These are phyloP conservation scores for Leptopilina myrica DNA, from an alignment of 2,888 invertebrate species.

Conservation along the genomic window DNA sequence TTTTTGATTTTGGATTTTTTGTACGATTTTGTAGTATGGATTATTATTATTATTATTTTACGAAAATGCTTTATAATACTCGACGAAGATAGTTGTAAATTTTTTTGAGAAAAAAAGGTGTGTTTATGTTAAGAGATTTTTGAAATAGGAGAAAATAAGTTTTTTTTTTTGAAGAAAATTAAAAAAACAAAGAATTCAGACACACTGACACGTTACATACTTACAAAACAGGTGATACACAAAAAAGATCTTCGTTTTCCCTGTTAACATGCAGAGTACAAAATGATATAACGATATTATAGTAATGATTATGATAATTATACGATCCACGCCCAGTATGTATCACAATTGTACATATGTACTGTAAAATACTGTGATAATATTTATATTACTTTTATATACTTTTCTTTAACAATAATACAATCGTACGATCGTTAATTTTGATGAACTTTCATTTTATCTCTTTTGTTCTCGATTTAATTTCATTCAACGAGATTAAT, in stretches of 20 bases:
- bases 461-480: conserved; percentile 26
- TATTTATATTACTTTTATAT: conserved; percentile 71
- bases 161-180: neutral
- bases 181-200: conserved; percentile 47
- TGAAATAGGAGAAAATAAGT: neutral
- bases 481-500: neutral
- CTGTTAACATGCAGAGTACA: conserved; percentile 68
- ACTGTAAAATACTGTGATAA: conserved; percentile 76
- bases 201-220: conserved; percentile 48
- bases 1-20: conserved; percentile 5
- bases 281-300: conserved; percentile 58
- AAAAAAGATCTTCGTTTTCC: conserved; percentile 52
- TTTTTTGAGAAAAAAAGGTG: conserved; percentile 9
- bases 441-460: conserved; percentile 48
- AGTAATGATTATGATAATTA: conserved; percentile 56
- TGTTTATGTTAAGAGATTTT: conserved; percentile 25
- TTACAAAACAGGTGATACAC: conserved; percentile 39
- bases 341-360: conserved; percentile 73
- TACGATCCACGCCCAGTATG: conserved; percentile 61
- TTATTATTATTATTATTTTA: conserved; percentile 36
- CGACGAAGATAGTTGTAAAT: conserved; percentile 35
- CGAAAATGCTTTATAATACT: conserved; percentile 38
- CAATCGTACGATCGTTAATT: conserved; percentile 54
- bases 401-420: conserved; percentile 59
- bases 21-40: conserved; percentile 35